Evolutionary conservation across 2,888 invertebrate genomes (phyloP).

Genomic region (Psococerastis gibbosa): DNA sequence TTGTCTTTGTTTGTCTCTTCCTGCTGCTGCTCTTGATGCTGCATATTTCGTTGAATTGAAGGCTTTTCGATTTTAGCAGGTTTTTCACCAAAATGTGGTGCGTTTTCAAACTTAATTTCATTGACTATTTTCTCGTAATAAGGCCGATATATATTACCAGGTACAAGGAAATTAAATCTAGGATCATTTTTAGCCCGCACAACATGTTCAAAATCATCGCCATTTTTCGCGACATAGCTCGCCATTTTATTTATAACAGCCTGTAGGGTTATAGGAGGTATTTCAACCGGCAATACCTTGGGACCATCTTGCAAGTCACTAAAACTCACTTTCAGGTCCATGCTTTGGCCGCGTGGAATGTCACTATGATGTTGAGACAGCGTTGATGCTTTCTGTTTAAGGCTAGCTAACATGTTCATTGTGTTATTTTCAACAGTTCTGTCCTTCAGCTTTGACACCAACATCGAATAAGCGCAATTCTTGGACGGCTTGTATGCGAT

Average conservation of each 20-base stretch:
- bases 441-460: conserved; percentile 71
- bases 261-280: conserved; percentile 65
- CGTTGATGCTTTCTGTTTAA: conserved; percentile 3
- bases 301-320: conserved; percentile 12
- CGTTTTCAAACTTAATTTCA: conserved; percentile 21
- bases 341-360: too few relatives aligned
- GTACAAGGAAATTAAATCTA: conserved; percentile 70
- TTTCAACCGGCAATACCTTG: conserved; percentile 31
- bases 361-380: too few relatives aligned
- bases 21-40: not conserved
- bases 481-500: conserved; percentile 65
- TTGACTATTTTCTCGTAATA: conserved; percentile 23
- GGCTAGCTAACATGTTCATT: not conserved
- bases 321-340: not conserved
- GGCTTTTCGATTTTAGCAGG: conserved; percentile 16
- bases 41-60: not conserved
- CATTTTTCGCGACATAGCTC: conserved; percentile 87
- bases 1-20: not conserved
- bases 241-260: conserved; percentile 93
- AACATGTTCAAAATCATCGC: conserved; percentile 78
- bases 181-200: conserved; percentile 67
- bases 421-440: conserved; percentile 20
- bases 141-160: conserved; percentile 50
- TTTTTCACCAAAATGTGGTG: conserved; percentile 25
- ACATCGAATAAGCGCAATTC: conserved; percentile 72